Evolutionary conservation across 1,140 invertebrate genomes (phyloP).

Genomic region (Triops longicaudatus): DNA sequence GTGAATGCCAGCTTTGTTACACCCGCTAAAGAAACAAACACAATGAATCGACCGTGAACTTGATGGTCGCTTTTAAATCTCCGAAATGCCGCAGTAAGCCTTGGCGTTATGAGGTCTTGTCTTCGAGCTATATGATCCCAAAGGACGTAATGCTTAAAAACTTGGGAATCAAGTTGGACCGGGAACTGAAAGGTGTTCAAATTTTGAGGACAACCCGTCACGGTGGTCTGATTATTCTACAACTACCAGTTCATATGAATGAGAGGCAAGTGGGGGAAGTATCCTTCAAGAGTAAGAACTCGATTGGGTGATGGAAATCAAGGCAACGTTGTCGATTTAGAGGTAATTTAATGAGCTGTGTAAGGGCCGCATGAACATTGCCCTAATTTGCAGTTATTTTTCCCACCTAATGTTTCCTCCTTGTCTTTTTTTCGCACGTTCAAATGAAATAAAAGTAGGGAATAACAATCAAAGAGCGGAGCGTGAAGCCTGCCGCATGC

Average conservation of each 20-base stretch:
- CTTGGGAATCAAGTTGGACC: neutral
- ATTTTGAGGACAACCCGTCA: neutral
- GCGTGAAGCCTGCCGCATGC: neutral
- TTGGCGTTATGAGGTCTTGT: too few species aligned
- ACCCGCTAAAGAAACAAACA: neutral
- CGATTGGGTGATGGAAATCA: neutral
- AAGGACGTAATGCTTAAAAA: neutral
- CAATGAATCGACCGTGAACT: neutral
- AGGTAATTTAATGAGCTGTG: neutral
- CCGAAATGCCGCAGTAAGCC: neutral
- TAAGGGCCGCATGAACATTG: neutral
- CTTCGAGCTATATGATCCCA: too few species aligned
- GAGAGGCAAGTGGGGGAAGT: neutral
- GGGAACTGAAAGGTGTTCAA: neutral
- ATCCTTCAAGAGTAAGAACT: neutral
- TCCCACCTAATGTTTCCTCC: neutral
- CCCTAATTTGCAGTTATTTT: neutral
- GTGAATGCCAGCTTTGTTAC: neutral
- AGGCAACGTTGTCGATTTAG: neutral
- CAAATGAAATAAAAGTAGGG: neutral
- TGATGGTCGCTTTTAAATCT: neutral
- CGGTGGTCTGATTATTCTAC: neutral
- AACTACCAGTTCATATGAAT: too few species aligned
- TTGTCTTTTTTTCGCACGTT: neutral
- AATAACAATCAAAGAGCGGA: neutral